These are phyloP conservation scores for Eugnorisma glareosa DNA, from an alignment of 2,888 invertebrate species.

Conservation along the genomic window DNA sequence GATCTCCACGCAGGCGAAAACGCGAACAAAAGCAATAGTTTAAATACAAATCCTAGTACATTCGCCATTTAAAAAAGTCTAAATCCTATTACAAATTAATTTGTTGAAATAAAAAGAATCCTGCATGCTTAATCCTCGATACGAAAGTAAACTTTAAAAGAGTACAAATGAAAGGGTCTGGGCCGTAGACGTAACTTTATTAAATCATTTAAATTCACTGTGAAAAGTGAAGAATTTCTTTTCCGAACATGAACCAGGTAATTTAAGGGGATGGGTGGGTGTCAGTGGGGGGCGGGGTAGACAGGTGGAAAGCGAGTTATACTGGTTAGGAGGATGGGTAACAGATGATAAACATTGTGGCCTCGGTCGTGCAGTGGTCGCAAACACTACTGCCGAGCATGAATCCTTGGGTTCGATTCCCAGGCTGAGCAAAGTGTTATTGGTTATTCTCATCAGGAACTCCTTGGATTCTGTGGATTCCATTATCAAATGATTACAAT, in stretches of 20 bases:
- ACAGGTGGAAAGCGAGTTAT: slow-evolving; percentile 2
- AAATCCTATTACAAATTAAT: slow-evolving; percentile 28
- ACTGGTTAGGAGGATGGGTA: slow-evolving; percentile 14
- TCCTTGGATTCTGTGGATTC: neutral
- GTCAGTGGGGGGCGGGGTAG: slow-evolving; percentile 20
- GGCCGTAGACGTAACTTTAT: slow-evolving; percentile 68
- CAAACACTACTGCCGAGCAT: neutral
- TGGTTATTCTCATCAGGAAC: neutral
- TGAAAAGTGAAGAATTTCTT: slow-evolving; percentile 70
- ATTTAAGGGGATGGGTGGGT: slow-evolving; percentile 63
- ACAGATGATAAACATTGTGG: slow-evolving; percentile 5
- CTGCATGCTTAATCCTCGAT: slow-evolving; percentile 11
- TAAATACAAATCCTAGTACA: neutral
- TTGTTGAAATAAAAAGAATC: slow-evolving; percentile 23
- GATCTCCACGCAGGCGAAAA: neutral
- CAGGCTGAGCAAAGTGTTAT: neutral
- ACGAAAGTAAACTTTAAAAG: slow-evolving; percentile 33
- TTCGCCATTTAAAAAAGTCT: slow-evolving; percentile 6
- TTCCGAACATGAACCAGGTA: slow-evolving; percentile 72
- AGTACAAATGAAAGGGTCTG: slow-evolving; percentile 53
- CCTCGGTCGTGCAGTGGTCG: too few species aligned
- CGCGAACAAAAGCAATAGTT: neutral
- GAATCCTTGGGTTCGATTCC: neutral
- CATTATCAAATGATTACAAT: neutral
- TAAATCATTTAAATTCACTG: slow-evolving; percentile 77